These are phyloP conservation scores for Tricholauxania praeusta DNA, from an alignment of 2,888 invertebrate genomes.

Conservation along the genomic window DNA sequence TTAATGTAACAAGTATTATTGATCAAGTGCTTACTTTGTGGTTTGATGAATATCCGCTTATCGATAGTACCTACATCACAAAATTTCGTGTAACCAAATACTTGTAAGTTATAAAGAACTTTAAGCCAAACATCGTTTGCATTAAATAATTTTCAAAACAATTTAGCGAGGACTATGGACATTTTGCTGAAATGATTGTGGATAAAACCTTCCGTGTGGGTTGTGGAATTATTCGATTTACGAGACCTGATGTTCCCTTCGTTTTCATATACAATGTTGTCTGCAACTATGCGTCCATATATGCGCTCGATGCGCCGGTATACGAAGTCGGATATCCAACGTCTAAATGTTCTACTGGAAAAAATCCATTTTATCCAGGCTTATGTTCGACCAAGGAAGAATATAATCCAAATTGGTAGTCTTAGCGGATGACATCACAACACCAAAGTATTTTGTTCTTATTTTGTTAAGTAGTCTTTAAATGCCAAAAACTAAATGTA, in stretches of 20 bases:
- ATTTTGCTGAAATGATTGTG: conserved; percentile 65
- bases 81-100: conserved; percentile 59
- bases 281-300: conserved; percentile 65
- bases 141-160: conserved; percentile 1
- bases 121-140: not conserved
- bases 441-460: not conserved
- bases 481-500: too few relatives aligned
- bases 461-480: not conserved
- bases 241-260: conserved; percentile 58
- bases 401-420: conserved; percentile 62
- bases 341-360: conserved; percentile 60
- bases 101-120: conserved; percentile 59
- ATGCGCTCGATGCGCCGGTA: conserved; percentile 61
- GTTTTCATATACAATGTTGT: conserved; percentile 62
- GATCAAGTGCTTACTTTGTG: conserved; percentile 61
- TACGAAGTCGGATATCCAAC: conserved; percentile 60
- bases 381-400: conserved; percentile 60
- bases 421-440: not conserved
- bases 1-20: conserved; percentile 62
- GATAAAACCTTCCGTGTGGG: conserved; percentile 65
- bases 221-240: conserved; percentile 63
- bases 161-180: conserved; percentile 65
- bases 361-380: conserved; percentile 63
- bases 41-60: conserved; percentile 64
- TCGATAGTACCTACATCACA: conserved; percentile 62